Percentiles rank a stretch among this genome's conserved stretches.
phyloP scores from a whole-genome alignment of 2,113 vertebrate species.

The Cettia cetti region DNA sequence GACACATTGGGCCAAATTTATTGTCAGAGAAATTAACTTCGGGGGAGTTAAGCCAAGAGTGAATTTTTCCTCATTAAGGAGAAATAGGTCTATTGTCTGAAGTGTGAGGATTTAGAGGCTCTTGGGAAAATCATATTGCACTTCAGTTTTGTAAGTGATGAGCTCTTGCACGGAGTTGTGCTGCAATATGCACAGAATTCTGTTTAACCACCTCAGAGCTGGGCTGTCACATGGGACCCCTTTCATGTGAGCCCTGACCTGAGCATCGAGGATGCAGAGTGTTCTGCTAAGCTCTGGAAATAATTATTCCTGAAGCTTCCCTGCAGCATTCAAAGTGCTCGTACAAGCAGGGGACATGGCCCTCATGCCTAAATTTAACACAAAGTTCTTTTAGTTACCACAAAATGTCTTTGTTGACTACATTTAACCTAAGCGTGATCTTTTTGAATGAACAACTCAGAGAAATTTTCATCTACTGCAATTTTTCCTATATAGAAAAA shows the following conservation, averaged over 20 bases:
- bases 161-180: background rate
- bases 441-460: background rate
- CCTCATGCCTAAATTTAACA: background rate
- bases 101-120: background rate
- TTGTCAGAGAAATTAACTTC: constrained; percentile 35
- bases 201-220: background rate
- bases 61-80: constrained; percentile 20
- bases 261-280: background rate
- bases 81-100: background rate
- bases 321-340: background rate
- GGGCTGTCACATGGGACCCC: background rate
- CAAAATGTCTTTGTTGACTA: background rate
- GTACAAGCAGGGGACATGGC: background rate
- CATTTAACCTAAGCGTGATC: background rate
- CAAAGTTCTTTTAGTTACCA: background rate
- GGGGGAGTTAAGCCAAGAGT: background rate
- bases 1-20: constrained; percentile 49
- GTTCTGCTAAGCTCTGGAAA: background rate
- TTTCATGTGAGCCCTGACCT: background rate
- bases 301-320: background rate
- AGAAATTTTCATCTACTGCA: background rate
- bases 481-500: background rate
- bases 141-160: background rate
- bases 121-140: background rate
- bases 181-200: background rate